Base-by-base conservation (phyloP, 2,113 vertebrate genomes). In the Crotophaga sulcirostris region DNA sequence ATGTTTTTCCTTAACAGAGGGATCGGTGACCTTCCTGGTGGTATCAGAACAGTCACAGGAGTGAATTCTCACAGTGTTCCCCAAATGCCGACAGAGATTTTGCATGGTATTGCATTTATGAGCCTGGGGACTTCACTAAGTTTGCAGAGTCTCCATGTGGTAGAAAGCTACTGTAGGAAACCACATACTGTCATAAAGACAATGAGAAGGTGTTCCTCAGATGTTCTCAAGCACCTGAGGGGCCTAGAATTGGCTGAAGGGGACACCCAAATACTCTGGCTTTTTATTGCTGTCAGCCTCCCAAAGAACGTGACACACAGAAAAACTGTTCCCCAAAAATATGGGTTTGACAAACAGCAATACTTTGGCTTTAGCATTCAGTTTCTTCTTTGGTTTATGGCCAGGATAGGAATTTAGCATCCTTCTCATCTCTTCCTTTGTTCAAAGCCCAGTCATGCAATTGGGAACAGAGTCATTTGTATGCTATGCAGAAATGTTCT, bases 401-500 rank as follows among this genome's bases (percentile, higher is more conserved):
- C 14, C 24, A 51, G 36, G 11, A n/a, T n/a, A n/a, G n/a, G n/a
- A n/a, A n/a, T 44, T 56, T 34, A 40, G 9, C 38, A 21, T n/a
- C 34, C 29, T 72, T 68, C 40, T 34, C 3, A 1, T 26, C 42
- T 86, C 18, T 58, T 60, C 38, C 17, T n/a, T n/a, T n/a, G 3
- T n/a, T 56, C 68, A 42, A 36, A 72, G 19, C n/a, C 93, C 45
- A 14, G 24, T 33, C 20, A 3, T 9, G 20, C 15, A 42, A 18
- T 0, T 75, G 31, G 38, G 52, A 67, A 11, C 8, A 3, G 23
- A 4, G 1, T 10, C 21, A 33, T 51, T 54, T 80, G 8, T 33
- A 13, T 8, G 23, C 11, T 34, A 14, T 18, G 38, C 23, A 47
- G 56, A 56, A 90, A 59, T 4, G 2, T 23, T 66, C 0, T 0